Base-by-base conservation (phyloP, 2,113 vertebrate genomes). In the Tinamus guttatus region DNA sequence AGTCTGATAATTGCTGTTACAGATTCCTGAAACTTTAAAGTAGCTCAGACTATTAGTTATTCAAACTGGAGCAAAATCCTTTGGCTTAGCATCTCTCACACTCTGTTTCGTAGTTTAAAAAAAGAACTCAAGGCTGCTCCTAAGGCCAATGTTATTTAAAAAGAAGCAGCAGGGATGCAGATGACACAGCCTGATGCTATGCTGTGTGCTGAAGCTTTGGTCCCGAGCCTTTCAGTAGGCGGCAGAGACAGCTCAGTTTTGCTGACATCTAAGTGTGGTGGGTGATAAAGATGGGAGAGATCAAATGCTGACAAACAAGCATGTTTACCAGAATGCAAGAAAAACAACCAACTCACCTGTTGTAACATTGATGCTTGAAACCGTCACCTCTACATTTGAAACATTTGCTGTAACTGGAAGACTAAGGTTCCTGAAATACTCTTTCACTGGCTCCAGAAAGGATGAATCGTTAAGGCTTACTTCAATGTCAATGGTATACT, bases 351-450 rank as follows among this genome's bases (percentile, higher is more conserved):
- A 95, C 97, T 63, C 82, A 98, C 98, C 97, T 94, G 98, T 97
- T 71, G 98, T 97, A 85, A 97, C 11, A 5, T n/a, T 84, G 24
- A 98, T 79, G 49, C 86, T 89, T 89, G 97, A 94, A 94, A 98
- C 54, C 32, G 59, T 85, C 1, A 60, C 34, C 25, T 87, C 60
- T 70, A 6, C 54, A 45, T 84, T 65, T 40, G 94, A 87, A 94
- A 73, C 60, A 14, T 95, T 97, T 27, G n/a, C 69, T 88, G 75
- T 83, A 82, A 95, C 3, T 49, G 95, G 86, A 85, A 97, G 90
- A 40, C 0, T 18, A n/a, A 97, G 49, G 11, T 43, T 95, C 81
- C 67, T 95, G 11, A 98, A 78, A 83, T 95, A 93, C 24, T 93
- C 58, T 92, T 41, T 97, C 83, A 97, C 1, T 38, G n/a, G 36